phyloP scores from a whole-genome alignment of 2,113 vertebrate genomes.

The Psephotus haematonotus region DNA sequence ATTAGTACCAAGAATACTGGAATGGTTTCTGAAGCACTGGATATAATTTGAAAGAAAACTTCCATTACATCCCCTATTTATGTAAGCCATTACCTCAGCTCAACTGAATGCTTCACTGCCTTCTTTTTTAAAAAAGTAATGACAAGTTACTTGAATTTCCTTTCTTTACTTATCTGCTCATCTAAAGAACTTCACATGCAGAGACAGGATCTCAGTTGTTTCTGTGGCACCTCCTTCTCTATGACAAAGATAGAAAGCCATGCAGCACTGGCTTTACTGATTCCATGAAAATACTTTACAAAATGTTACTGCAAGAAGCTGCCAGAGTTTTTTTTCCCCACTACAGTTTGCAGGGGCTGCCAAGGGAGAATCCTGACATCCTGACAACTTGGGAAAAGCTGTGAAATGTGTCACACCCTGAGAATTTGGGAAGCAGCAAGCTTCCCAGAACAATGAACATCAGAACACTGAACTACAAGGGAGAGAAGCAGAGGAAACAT shows the following conservation, averaged over 20 bases:
- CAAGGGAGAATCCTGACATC: background rate
- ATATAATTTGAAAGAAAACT: background rate
- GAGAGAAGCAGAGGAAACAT: background rate
- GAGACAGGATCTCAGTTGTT: background rate
- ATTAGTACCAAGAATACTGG: background rate
- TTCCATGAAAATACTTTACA: background rate
- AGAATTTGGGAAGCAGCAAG: background rate
- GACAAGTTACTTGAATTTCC: background rate
- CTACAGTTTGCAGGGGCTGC: background rate
- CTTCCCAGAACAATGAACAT: background rate
- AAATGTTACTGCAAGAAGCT: background rate
- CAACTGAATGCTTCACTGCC: background rate
- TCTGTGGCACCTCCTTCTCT: background rate
- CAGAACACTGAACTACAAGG: background rate
- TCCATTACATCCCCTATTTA: constrained; percentile 2
- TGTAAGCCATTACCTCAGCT: constrained; percentile 10
- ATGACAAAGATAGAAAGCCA: background rate
- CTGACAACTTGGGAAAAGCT: background rate
- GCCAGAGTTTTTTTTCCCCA: background rate
- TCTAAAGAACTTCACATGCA: background rate
- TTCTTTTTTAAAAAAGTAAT: background rate
- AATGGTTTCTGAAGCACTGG: background rate
- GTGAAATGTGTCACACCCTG: background rate
- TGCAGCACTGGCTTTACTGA: background rate
- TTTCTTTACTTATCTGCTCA: background rate